Conservation (phyloP, 37 sponge, comb jelly and placozoan genomes). For the Oscarella lobularis region DNA sequence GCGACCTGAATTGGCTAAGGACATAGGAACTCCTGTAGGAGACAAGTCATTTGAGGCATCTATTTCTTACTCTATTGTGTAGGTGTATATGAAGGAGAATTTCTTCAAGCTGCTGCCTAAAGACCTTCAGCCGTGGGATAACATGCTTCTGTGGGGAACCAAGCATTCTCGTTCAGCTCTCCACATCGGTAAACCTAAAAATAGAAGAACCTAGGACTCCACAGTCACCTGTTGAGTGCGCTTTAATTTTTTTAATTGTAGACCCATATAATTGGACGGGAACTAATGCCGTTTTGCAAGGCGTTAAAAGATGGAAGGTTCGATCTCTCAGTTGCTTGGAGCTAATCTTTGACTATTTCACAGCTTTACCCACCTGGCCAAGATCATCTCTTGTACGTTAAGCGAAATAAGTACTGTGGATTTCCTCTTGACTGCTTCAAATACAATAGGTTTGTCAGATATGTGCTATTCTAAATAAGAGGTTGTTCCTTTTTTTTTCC, state of each 20-base stretch:
- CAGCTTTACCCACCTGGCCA: neutral
- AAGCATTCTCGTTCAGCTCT: neutral
- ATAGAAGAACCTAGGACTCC: too few relatives aligned
- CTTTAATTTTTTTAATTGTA: neutral
- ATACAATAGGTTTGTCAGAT: neutral
- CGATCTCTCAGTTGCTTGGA: neutral
- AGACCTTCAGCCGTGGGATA: constrained; percentile 2
- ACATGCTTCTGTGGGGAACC: constrained; percentile 1
- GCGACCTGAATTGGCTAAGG: neutral
- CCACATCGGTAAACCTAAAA: neutral
- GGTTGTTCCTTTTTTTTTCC: too few relatives aligned
- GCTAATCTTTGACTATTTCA: neutral
- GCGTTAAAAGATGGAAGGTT: neutral
- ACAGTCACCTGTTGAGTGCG: too few relatives aligned
- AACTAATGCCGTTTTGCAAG: neutral
- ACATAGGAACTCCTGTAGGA: neutral
- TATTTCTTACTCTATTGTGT: neutral
- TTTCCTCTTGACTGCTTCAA: neutral
- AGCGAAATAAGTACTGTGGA: neutral
- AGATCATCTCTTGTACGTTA: neutral
- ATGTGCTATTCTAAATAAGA: too few relatives aligned
- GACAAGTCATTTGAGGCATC: too few relatives aligned
- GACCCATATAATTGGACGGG: neutral
- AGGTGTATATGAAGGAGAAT: neutral
- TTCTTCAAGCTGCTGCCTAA: neutral